Evolutionary conservation across 2,888 invertebrate species (phyloP).

Genomic region (Piscicola geometra): DNA sequence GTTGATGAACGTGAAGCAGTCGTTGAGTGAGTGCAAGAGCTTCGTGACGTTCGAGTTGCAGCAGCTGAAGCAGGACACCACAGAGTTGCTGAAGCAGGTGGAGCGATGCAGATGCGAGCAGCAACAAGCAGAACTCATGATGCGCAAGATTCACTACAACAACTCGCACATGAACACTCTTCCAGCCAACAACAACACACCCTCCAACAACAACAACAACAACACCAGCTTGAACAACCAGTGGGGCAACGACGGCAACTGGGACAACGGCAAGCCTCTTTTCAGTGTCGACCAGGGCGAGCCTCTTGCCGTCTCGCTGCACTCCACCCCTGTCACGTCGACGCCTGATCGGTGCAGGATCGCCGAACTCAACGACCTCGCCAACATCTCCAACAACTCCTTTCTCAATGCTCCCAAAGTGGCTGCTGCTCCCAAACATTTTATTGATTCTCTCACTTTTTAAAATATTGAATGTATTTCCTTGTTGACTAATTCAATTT

Average conservation of each 20-base stretch:
- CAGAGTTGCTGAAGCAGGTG: constrained; percentile 24
- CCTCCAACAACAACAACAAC: constrained; percentile 4
- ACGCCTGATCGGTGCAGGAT: constrained; percentile 33
- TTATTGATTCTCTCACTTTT: neutral
- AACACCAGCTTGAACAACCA: constrained; percentile 8
- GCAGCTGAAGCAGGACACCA: constrained; percentile 36
- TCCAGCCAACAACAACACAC: neutral
- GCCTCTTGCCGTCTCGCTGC: constrained; percentile 17
- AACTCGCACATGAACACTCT: constrained; percentile 8
- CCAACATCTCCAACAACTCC: constrained; percentile 7
- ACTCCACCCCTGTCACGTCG: constrained; percentile 25
- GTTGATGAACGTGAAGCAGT: constrained; percentile 32
- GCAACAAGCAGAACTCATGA: constrained; percentile 25
- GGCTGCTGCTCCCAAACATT: too few species aligned
- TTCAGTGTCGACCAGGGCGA: constrained; percentile 25
- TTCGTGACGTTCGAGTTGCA: constrained; percentile 32
- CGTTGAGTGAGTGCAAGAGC: constrained; percentile 31
- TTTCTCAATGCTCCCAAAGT: constrained; percentile 6
- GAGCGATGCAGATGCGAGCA: constrained; percentile 33
- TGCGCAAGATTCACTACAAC: constrained; percentile 22
- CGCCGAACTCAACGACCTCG: constrained; percentile 21
- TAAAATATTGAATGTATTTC: neutral
- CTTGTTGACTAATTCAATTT: neutral
- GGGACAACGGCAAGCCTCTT: constrained; percentile 23
- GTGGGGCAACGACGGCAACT: constrained; percentile 12